Base-by-base conservation (phyloP, 2,113 vertebrate genomes). In the Zapornia atra region DNA sequence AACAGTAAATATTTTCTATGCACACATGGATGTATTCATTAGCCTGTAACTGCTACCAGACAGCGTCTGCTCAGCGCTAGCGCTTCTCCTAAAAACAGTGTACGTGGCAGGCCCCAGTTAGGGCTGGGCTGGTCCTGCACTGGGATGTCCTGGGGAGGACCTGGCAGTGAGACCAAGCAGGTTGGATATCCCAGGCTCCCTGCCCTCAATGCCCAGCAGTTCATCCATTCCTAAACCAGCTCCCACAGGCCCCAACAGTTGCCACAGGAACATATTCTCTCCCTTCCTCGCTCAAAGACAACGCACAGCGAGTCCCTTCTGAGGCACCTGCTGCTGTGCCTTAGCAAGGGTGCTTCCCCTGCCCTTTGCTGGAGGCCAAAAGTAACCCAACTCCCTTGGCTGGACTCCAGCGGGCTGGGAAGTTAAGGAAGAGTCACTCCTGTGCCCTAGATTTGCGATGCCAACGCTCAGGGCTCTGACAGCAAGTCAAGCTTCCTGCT, bases 371-470 rank as follows among this genome's bases (percentile, higher is more conserved):
- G 75, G 77, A 84, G 95, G 92, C 91, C 96, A 88, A 82, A 97
- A 95, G 90, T 94, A 96, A 97, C 93, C 94, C 68, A 97, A 97
- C 90, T 97, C 93, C 88, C 50, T 94, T 96, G 95, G 97, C 96
- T 86, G 83, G 92, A 84, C 53, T 91, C 94, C 91, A 88, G 10
- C 59, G 79, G 76, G 78, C 94, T 85, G 82, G 92, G 94, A 96
- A 95, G 95, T 75, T 94, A 72, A 73, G 95, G 85, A 97, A 86
- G 86, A 95, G 13, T 73, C 87, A 86, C 83, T 82, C 56, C 68
- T 4, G 77, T 80, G 97, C 97, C 96, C 79, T 96, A 95, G 64
- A 96, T 97, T 86, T 92, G 44, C n/a, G 94, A 86, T 1, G 40
- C 87, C 88, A 36, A 44, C 86, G 79, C 93, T 86, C 86, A 34